phyloP scores from a whole-genome alignment of 53 echinoderm and acorn worm species.

The Stichopus horrens region DNA sequence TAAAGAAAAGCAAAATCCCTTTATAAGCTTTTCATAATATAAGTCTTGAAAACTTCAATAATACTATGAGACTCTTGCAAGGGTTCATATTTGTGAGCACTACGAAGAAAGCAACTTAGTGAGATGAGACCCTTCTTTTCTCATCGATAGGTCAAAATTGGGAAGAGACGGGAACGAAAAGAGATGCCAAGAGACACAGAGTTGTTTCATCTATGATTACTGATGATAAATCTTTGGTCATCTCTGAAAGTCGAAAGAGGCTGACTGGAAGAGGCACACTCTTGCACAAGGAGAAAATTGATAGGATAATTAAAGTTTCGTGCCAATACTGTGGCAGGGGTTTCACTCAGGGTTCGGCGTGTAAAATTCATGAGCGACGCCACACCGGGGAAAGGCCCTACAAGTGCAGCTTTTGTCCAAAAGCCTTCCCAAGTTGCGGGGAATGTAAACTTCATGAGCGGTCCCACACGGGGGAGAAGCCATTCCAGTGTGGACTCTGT shows the following conservation, averaged over 20 bases:
- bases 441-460: slow-evolving; percentile 45
- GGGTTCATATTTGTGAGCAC: background rate
- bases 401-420: slow-evolving; percentile 51
- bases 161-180: background rate
- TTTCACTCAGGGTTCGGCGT: slow-evolving; percentile 52
- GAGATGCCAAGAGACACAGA: background rate
- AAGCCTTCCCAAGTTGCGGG: slow-evolving; percentile 35
- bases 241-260: background rate
- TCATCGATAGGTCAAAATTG: slow-evolving; percentile 34
- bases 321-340: slow-evolving; percentile 53
- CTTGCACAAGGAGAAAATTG: background rate
- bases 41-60: too few species aligned
- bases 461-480: slow-evolving; percentile 57
- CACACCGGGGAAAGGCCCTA: slow-evolving; percentile 54
- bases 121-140: slow-evolving; percentile 16
- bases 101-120: background rate
- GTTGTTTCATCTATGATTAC: background rate
- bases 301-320: slow-evolving; percentile 10
- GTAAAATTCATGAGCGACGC: slow-evolving; percentile 56
- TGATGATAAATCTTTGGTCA: background rate
- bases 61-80: too few species aligned
- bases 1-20: too few species aligned
- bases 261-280: background rate
- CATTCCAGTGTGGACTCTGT: slow-evolving; percentile 46
- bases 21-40: too few species aligned